Evolutionary conservation across 35 echinoderm and acorn worm species (phyloP), one percentile per base, ranked within the genome.

Genomic region (Eucidaris tribuloides): DNA sequence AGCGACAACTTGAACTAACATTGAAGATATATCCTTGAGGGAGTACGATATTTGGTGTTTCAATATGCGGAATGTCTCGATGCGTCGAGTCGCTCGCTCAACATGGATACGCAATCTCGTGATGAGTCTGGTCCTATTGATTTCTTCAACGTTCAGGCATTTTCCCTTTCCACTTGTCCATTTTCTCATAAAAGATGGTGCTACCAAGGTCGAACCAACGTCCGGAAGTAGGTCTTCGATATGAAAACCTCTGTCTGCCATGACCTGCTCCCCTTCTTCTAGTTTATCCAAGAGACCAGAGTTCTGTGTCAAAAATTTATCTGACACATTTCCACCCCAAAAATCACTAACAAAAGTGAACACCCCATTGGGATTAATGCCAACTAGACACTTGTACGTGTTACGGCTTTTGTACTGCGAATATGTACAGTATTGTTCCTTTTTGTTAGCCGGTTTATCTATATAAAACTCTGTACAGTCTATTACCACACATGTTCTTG

Each of bases 401-500:
- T 82, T 89, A 36, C 82, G 86, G 20, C 78, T 82, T 22, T 89
- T 89, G 31, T 81, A 89, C 27, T 81, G 57, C 3, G 58, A 81
- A 33, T 71, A 82, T 46, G 86, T 89, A 70, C 50, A 70, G 13
- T 80, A 89, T 54, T 89, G 77, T 54, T 80, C 86, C 63, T 80
- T 48, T 71, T 80, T 80, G 14, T 80, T 81, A 4, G 34, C 25
- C 17, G 78, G 86, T 34, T 46, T 20, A 27, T 89, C 57, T n/a
- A 82, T 82, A 45, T 82, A 82, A 23, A 89, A 81, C 42, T 89
- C 61, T 3, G 86, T 76, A 77, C 78, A 81, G 42, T 89, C 86
- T 9, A 89, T 89, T 35, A 89, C 46, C 2, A 89, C 86, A 45
- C 86, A 38, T 3, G 62, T 71, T 17, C 40, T 82, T 5, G 77